These are phyloP conservation scores for Cantharis rufa DNA, from an alignment of 2,888 invertebrate species.

Conservation along the genomic window DNA sequence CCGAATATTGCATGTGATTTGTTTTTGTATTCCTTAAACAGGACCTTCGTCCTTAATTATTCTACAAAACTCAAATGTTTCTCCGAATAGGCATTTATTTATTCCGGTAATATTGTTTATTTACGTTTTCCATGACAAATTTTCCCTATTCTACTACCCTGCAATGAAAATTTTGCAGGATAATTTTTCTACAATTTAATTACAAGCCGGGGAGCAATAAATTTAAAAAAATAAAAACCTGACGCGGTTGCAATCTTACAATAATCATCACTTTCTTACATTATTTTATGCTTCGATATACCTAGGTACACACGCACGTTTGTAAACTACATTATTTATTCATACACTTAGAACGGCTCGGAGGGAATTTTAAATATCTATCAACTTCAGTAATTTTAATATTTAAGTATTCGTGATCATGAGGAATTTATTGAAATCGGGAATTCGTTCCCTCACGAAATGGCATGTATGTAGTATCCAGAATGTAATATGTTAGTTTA, in stretches of 20 bases:
- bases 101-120: background rate
- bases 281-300: background rate
- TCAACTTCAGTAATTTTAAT: background rate
- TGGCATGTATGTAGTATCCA: background rate
- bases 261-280: background rate
- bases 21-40: background rate
- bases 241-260: background rate
- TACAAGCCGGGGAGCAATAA: background rate
- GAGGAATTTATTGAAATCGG: background rate
- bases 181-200: background rate
- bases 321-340: background rate
- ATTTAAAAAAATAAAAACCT: background rate
- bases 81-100: background rate
- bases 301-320: background rate
- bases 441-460: background rate
- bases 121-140: background rate
- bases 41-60: background rate
- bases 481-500: background rate
- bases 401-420: background rate
- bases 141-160: background rate
- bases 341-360: background rate
- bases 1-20: conserved; percentile 19
- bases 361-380: background rate
- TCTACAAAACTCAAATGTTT: background rate
- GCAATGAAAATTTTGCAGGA: background rate